phyloP scores from a whole-genome alignment of 2,797 vertebrate species.

The Acanthornis magna region DNA sequence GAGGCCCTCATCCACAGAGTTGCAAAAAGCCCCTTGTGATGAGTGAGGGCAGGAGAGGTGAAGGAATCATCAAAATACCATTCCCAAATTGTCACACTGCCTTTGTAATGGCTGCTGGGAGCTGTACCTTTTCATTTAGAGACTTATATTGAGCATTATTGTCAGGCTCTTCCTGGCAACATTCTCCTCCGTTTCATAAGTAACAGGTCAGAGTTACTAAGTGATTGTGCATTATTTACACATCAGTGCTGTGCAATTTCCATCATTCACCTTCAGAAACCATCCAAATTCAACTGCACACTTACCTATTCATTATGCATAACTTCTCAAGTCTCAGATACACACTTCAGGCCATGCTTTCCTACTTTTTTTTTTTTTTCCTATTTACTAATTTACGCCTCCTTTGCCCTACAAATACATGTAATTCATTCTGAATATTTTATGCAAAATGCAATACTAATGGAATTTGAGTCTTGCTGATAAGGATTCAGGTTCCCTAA shows the following conservation, averaged over 20 bases:
- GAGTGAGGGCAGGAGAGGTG: not conserved
- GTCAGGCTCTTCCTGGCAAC: not conserved
- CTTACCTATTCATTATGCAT: not conserved
- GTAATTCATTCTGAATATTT: constrained; percentile 32
- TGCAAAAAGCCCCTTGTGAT: not conserved
- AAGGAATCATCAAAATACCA: not conserved
- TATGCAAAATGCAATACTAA: constrained; percentile 37
- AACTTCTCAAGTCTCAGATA: not conserved
- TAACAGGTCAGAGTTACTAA: not conserved
- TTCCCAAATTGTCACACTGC: not conserved
- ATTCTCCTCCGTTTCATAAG: not conserved
- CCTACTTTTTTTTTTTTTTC: not conserved
- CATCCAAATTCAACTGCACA: not conserved
- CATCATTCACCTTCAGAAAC: not conserved
- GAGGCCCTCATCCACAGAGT: not conserved
- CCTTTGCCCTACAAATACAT: constrained; percentile 28
- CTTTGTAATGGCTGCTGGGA: not conserved
- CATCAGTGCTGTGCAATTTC: not conserved
- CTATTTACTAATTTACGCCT: constrained; percentile 2
- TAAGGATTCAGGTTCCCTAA: constrained; percentile 14
- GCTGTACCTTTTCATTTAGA: not conserved
- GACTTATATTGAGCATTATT: not conserved
- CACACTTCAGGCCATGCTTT: not conserved
- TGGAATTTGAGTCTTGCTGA: constrained; percentile 40
- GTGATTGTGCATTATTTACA: constrained; percentile 10